Evolutionary conservation across 2,797 vertebrate species (phyloP), one percentile per base, ranked within the genome.

Genomic region (Helostoma temminkii): DNA sequence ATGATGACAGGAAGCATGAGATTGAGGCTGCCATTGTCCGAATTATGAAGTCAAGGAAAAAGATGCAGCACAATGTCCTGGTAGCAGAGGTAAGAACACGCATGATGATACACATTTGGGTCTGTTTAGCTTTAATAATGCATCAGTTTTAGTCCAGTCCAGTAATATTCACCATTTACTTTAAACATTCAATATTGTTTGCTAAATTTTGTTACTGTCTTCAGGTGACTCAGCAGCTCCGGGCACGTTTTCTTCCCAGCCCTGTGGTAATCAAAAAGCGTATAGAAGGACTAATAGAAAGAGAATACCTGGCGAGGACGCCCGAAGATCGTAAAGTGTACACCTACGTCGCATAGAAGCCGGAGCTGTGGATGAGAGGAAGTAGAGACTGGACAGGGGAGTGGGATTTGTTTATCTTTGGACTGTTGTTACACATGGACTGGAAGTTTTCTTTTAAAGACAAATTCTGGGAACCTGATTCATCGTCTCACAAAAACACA

Each of bases 211-310:
- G 6, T 78, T 19, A 28, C 47, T 60, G 67, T 76, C 86, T 62
- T 19, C 87, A 99, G 98, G 97, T 99, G 89, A 99, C 97, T 92
- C 96, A 98, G 89, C 98, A 98, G 90, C 94, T 99, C 90, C 95
- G 95, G 85, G 94, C 95, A 41, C 96, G 96, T 91, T 99, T 99
- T 93, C 94, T 98, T 88, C 98, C 98, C 86, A 98, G 97, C 90
- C 97, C 97, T 66, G 96, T 98, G 94, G 96, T 98, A 81, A 98
- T 99, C 94, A 99, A 99, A 95, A 98, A 98, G 88, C 96, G 97
- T 87, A 99, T 99, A 91, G 97, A 99, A 96, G 97, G 96, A 98
- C 97, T 99, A 92, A 99, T 99, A 96, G 98, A 99, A 94, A 96
- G 97, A 95, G 97, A 99, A 91, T 99, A 98, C 95, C 95, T 99